Conservation (phyloP, 2,797 vertebrate species). For the Morelia viridis region DNA sequence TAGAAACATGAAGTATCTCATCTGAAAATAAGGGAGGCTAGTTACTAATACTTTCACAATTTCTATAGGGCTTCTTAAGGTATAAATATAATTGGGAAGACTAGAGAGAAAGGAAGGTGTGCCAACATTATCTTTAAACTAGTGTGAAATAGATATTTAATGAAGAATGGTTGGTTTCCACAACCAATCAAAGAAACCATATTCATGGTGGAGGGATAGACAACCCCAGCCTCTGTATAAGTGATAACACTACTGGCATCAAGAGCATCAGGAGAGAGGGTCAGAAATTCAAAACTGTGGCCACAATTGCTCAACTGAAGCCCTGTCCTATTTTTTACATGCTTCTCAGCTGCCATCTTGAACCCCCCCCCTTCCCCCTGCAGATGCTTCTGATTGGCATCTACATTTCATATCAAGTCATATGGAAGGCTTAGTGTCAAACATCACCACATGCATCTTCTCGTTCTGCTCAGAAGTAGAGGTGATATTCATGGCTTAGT, state of each 20-base stretch:
- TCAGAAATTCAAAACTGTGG: background rate
- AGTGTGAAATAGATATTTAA: background rate
- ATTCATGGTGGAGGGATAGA: background rate
- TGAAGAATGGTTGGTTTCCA: background rate
- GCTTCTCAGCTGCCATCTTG: background rate
- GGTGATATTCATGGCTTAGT: background rate
- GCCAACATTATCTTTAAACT: background rate
- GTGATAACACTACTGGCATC: background rate
- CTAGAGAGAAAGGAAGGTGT: background rate
- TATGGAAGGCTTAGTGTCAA: background rate
- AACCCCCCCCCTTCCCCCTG: background rate
- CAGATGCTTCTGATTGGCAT: background rate
- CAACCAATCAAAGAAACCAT: background rate
- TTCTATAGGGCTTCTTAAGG: background rate
- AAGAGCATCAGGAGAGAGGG: background rate
- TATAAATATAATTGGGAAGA: background rate
- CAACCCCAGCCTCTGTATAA: background rate
- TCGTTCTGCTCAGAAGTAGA: background rate
- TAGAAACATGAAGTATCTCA: background rate
- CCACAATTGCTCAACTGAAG: background rate
- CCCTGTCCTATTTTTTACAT: background rate
- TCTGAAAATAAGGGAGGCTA: background rate
- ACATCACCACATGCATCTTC: background rate
- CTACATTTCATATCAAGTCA: background rate
- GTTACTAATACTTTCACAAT: background rate